A percentile compares a stretch with the other conserved stretches of the same genome.
phyloP scores from a whole-genome alignment of 2,113 vertebrate species.

The Ciconia maguari region DNA sequence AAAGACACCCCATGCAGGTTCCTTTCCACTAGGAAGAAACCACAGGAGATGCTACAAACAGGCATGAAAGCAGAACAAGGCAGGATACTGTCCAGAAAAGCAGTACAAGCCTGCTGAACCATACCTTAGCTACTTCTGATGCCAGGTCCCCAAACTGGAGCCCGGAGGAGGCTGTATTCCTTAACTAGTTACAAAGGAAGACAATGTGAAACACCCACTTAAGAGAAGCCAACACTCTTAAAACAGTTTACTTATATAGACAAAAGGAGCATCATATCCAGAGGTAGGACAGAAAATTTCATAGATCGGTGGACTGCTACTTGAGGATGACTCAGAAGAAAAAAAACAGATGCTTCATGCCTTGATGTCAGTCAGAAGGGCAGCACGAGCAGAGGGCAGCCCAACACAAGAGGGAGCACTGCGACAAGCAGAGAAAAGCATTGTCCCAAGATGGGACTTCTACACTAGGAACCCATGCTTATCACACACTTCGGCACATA shows the following conservation, averaged over 20 bases:
- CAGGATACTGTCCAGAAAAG: not conserved
- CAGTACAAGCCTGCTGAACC: not conserved
- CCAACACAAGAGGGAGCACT: not conserved
- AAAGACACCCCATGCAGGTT: not conserved
- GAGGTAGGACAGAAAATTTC: not conserved
- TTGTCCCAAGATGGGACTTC: accelerated
- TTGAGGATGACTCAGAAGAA: not conserved
- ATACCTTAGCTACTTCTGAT: not conserved
- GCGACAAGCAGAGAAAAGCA: not conserved
- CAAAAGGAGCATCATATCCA: not conserved
- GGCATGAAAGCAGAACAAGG: not conserved
- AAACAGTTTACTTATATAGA: not conserved
- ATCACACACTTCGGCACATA: not conserved
- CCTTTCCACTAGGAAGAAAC: not conserved
- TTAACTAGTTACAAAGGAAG: not conserved
- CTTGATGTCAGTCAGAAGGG: not conserved
- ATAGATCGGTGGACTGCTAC: accelerated
- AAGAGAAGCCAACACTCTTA: not conserved
- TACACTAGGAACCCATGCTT: not conserved
- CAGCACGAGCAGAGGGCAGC: not conserved
- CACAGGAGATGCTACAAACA: not conserved
- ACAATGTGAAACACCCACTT: not conserved
- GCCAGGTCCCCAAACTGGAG: not conserved
- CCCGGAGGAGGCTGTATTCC: not conserved
- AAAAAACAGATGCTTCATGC: not conserved